Base-by-base conservation (phyloP, 1,140 invertebrate genomes). In the Solen grandis region DNA sequence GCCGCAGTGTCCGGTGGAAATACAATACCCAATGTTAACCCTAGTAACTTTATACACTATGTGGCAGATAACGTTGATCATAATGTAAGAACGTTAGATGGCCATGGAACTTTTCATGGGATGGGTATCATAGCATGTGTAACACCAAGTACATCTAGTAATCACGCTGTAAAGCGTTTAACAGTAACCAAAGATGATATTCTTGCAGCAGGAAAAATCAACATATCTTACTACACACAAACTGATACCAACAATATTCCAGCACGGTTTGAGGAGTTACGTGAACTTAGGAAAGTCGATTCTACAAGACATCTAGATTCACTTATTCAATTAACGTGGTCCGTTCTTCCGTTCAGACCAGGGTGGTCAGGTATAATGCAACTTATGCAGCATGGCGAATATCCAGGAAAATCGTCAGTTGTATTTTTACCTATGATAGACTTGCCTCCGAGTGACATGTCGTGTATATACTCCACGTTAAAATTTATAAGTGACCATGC, bases 391-490 rank as follows among this genome's bases (percentile, higher is more conserved):
- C n/a, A 72, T 27, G 84, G 78, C 3, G 36, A 69, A 25, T 77
- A 87, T 70, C 87, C 85, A 19, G 82, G 85, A 25, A 31, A 81
- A 62, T 87, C 66, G 35, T 73, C 41, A 54, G 63, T 88, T 27
- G 22, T 69, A 5, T 82, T 88, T n/a, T 65, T 89, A 35, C 87
- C 86, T 14, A 87, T 88, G 66, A 83, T 90, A 31, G 87, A 88
- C 54, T 75, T 88, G 76, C 73, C 86, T 81, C 84, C 84, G 25
- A 70, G 69, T 22, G 85, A 89, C 63, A 55, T 83, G n/a, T 66
- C 79, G 1, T 90, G 88, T 57, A 85, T 88, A 35, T 88, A 81
- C 36, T 88, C 88, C 0, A 89, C 84, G 33, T 57, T 89, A 38
- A 5, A 59, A 0, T 90, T 86, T 62, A 70, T 89, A 29, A 55